Base-by-base conservation (phyloP, 1,140 invertebrate genomes). In the Limonius californicus region DNA sequence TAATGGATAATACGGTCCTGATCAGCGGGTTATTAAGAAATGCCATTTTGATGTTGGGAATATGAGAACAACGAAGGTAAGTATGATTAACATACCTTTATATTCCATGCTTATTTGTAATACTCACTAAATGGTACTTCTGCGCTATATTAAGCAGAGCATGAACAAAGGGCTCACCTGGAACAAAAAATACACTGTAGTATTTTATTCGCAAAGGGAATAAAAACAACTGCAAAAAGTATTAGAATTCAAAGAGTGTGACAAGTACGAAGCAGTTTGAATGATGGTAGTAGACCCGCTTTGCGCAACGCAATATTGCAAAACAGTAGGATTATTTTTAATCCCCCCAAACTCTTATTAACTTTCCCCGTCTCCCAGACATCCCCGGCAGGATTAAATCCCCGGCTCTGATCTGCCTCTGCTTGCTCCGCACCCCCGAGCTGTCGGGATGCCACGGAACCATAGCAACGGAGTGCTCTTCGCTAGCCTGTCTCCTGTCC, bases 241-340 rank as follows among this genome's bases (percentile, higher is more conserved):
- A 50, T 50, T 50, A 50, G 45, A 50, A 50, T 50, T 50, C 45
- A 50, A 50, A 50, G 45, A 50, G 45, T 50, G 45, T 50, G 45
- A 50, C 45, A 50, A 50, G 45, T 50, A 50, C 7, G 45, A 50
- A 50, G 12, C 45, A 50, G 45, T 30, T 55, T 55, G 54, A 55
- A 55, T 55, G 21, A 35, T 35, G 21, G 21, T 50, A 53, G 45
- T 50, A 50, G 45, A 50, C 45, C 45, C 45, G 45, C 45, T 50
- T 50, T 19, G 45, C 56, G 42, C 53, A 61, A 42, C 39, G 71
- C 69, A 74, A 74, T 75, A 75, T 76, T 75, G 74, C 74, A 75
- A 76, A 76, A 76, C 73, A 75, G 71, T 69, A 61, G 74, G 74
- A 76, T 76, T 74, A 76, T 75, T 76, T 75, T 75, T 76, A 76